Conservation (phyloP, 2,888 invertebrate genomes). For the Rhingia campestris region DNA sequence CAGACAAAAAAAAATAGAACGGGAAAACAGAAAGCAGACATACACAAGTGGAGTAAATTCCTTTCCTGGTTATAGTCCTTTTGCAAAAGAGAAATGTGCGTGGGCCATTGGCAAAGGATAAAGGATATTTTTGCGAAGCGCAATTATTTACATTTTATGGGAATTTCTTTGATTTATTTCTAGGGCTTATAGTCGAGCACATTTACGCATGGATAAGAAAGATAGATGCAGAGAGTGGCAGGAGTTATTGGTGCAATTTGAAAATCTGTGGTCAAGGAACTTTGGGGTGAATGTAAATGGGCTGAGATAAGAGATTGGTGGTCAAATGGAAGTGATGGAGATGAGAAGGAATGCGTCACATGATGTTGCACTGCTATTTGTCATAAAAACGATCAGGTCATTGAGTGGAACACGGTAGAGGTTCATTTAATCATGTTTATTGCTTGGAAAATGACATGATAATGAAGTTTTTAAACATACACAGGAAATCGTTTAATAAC, state of each 20-base stretch:
- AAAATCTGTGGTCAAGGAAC: constrained; percentile 28
- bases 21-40: constrained; percentile 22
- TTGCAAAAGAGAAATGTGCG: constrained; percentile 30
- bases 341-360: not conserved
- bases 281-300: not conserved
- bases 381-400: no score
- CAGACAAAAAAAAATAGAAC: constrained; percentile 11
- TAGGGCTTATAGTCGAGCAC: constrained; percentile 12
- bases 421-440: no score
- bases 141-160: constrained; percentile 70
- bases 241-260: constrained; percentile 24
- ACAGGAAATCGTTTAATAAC: no score
- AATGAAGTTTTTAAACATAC: no score
- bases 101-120: constrained; percentile 52
- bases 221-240: constrained; percentile 27
- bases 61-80: constrained; percentile 37
- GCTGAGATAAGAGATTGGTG: not conserved
- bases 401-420: no score
- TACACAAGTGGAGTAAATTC: constrained; percentile 53
- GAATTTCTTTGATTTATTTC: constrained; percentile 57
- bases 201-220: constrained; percentile 55
- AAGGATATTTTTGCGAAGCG: constrained; percentile 47
- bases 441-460: no score
- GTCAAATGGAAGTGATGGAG: not conserved
- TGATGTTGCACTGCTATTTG: no score